Conservation (phyloP, 2,113 vertebrate species). For the Siniperca knerii region DNA sequence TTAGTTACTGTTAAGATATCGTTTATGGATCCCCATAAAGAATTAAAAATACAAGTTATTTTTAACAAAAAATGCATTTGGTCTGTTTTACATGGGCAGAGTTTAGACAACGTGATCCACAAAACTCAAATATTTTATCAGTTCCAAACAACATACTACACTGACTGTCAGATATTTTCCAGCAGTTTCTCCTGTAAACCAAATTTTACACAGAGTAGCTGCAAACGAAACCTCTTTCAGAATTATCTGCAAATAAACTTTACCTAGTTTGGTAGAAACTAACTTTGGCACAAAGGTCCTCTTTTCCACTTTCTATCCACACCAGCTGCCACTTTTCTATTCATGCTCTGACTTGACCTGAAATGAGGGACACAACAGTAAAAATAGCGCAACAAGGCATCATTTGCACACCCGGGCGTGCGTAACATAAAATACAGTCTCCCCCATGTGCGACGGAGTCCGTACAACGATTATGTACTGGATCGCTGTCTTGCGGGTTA, state of each 20-base stretch:
- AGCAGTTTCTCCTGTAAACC: not conserved
- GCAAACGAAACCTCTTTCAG: not conserved
- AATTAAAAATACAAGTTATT: not conserved
- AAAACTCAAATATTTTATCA: not conserved
- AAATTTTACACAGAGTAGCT: not conserved
- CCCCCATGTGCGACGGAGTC: not conserved
- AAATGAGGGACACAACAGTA: not conserved
- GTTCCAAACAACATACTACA: not conserved
- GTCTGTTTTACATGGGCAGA: not conserved
- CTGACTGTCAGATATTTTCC: not conserved
- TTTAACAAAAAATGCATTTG: not conserved
- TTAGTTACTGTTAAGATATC: not conserved
- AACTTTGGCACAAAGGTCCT: conserved; percentile 40
- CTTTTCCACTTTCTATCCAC: not conserved
- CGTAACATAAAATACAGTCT: conserved; percentile 18
- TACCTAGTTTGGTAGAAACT: conserved; percentile 28
- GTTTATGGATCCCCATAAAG: not conserved
- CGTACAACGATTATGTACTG: not conserved
- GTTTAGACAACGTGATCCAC: not conserved
- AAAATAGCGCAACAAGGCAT: conserved; percentile 21
- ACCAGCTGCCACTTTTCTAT: conserved; percentile 4
- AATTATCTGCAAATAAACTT: not conserved
- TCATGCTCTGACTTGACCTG: not conserved
- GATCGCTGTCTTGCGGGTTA: not conserved
- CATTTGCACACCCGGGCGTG: conserved; percentile 5